Evolutionary conservation across 2,888 invertebrate species (phyloP), one percentile per base, ranked within the genome.

Genomic region (Netelia fuscicornis): DNA sequence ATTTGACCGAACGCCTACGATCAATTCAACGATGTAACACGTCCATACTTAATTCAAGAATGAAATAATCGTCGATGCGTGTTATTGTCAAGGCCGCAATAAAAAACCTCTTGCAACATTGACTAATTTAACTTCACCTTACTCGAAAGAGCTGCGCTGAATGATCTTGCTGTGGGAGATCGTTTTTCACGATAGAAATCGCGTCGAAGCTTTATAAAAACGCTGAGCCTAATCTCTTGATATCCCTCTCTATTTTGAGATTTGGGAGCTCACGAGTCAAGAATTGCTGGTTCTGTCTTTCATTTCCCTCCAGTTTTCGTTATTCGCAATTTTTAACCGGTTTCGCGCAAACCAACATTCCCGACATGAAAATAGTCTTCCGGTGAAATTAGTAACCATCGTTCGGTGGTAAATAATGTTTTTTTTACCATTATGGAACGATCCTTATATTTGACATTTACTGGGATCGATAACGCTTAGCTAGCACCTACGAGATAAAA

Each of bases 231-330:
- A 13, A 10, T 48, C 48, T 13, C 48, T 48, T 8, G 13, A 48
- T 48, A 48, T 48, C 48, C 11, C 11, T 48, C 48, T 0, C 6
- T 37, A 37, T 37, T 37, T 30, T 10, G 48, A 48, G 48, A 11
- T 13, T 48, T 9, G 20, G 1, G 20, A 20, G 20, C 20, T 20
- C 37, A 30, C 52, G 30, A 30, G 20, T 37, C 52, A 60, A 23
- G 23, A 42, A 20, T 11, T 20, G 58, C 42, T 58, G 48, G 13
- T 13, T 20, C 65, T 37, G 54, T 37, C 65, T 65, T 64, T 65
- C 20, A 10, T n/a, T 44, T n/a, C 52, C 42, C 64, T 76, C 65
- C 56, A 42, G 37, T 56, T 76, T 76, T 23, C 65, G 20, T 11
- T 13, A n/a, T 13, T 23, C 37, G 64, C 42, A 64, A 44, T 6